These are phyloP conservation scores for Rhinoderma darwinii DNA, from an alignment of 2,113 vertebrate genomes.

Conservation along the genomic window DNA sequence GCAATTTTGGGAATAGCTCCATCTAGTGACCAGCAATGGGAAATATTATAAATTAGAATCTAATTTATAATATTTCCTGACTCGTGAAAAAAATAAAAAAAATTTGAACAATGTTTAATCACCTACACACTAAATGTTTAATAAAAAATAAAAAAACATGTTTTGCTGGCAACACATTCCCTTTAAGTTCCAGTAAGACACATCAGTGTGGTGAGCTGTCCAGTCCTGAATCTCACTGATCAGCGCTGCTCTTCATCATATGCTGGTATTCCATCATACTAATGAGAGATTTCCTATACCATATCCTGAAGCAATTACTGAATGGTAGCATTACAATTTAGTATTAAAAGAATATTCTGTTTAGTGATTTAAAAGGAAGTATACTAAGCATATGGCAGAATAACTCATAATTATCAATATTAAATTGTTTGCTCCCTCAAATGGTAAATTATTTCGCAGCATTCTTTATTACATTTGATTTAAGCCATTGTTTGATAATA, in stretches of 20 bases:
- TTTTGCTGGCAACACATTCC: too few relatives aligned
- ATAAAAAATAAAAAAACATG: too few relatives aligned
- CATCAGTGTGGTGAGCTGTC: neutral
- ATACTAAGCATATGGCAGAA: neutral
- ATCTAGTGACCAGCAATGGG: too few relatives aligned
- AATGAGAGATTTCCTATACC: neutral
- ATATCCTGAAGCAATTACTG: neutral
- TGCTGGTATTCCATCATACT: neutral
- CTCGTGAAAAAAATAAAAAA: too few relatives aligned
- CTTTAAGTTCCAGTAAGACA: neutral
- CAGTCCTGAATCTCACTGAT: conserved; percentile 23
- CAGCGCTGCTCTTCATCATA: neutral
- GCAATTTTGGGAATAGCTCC: too few relatives aligned
- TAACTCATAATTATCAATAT: neutral
- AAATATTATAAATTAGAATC: too few relatives aligned
- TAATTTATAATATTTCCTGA: too few relatives aligned
- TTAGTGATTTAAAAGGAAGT: neutral
- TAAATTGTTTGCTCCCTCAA: neutral
- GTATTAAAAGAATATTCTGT: neutral
- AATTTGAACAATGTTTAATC: too few relatives aligned
- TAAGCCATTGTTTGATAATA: too few relatives aligned
- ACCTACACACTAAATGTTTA: too few relatives aligned
- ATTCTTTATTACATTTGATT: neutral
- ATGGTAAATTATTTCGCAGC: neutral
- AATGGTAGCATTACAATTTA: neutral